These are phyloP conservation scores for Archivesica marissinica DNA, from an alignment of 1,140 invertebrate species.

Conservation along the genomic window DNA sequence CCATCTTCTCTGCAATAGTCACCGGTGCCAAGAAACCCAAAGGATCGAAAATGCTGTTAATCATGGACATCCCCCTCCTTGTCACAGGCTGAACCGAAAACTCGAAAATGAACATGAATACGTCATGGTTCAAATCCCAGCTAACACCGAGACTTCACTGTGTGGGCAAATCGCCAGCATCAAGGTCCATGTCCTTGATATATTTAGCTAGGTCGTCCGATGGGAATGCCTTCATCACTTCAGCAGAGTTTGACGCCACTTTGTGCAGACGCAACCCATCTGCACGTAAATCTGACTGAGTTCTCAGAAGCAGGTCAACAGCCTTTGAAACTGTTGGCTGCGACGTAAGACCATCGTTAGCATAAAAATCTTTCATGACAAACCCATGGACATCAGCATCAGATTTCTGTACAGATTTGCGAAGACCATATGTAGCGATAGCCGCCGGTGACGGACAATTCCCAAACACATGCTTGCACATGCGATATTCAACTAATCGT, in stretches of 20 bases:
- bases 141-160: conserved; percentile 22
- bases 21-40: no score
- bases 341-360: conserved; percentile 17
- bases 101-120: background rate
- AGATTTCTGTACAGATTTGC: conserved; percentile 6
- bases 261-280: background rate
- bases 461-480: conserved; percentile 53
- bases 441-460: conserved; percentile 30
- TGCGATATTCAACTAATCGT: conserved; percentile 37
- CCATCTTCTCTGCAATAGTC: no score
- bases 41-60: no score
- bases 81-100: background rate
- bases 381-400: conserved; percentile 31
- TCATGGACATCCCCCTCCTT: no score
- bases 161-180: background rate
- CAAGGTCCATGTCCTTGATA: background rate
- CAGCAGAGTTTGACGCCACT: conserved; percentile 20
- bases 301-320: background rate
- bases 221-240: conserved; percentile 37
- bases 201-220: background rate
- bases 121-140: conserved; percentile 3
- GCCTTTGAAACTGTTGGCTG: background rate
- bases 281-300: background rate
- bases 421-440: conserved; percentile 25
- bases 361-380: conserved; percentile 32